Base-by-base conservation (phyloP, 2,113 vertebrate species). In the Numenius arquata region DNA sequence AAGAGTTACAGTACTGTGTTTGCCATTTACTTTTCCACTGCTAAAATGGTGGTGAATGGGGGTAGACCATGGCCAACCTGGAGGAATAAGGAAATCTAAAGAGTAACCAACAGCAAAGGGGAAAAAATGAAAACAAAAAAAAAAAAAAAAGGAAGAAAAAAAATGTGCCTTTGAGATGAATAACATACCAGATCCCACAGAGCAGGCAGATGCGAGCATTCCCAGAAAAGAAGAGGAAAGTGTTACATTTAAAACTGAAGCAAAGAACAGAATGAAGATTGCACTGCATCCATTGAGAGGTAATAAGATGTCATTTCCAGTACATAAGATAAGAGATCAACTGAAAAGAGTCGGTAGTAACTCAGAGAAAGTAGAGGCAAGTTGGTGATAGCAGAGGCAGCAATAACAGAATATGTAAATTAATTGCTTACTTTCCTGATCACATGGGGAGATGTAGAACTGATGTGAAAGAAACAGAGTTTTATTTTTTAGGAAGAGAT, bases 371-470 rank as follows among this genome's bases (percentile, higher is more conserved):
- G 34, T 6, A 68, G 12, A 90, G 9, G 50, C 26, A 83, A 70
- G 47, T 11, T 48, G 41, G 13, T 4, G 7, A 77, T 17, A 86
- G 52, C 47, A 82, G 26, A 53, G 38, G 27, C 38, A 89, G 21
- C 0, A 3, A n/a, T 65, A 84, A 79, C 61, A 61, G 73, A 65
- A 34, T 30, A 65, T 11, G n/a, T 59, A 75, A 84, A 66, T 55
- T 38, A 84, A 32, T 59, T 80, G 11, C n/a, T 80, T 70, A 8
- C 26, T 55, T 67, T 53, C 56, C 50, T 50, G 41, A 74, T 82
- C n/a, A 59, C 12, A 11, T 9, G 40, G 13, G 10, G 6, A 73
- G 62, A 84, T 0, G 0, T 45, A 2, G 5, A 62, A 52, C 70
- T 40, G 61, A 43, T 73, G 74, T 27, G 75, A 85, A 40, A 25